These are phyloP conservation scores for Leptoclinus maculatus DNA, from an alignment of 2,797 vertebrate genomes.

Conservation along the genomic window DNA sequence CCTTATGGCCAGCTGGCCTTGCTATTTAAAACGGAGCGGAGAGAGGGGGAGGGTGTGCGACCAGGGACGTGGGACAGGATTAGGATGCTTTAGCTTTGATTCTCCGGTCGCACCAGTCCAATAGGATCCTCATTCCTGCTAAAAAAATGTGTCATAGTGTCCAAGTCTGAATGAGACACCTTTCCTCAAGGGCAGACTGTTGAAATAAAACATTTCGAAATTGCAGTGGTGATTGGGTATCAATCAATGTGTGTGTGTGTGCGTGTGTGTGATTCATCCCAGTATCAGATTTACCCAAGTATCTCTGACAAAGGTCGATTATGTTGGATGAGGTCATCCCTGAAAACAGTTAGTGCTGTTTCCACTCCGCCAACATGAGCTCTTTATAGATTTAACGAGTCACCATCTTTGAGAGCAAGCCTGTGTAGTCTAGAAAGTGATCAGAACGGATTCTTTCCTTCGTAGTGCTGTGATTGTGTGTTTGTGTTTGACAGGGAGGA, in stretches of 20 bases:
- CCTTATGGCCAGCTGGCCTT: conserved; percentile 82
- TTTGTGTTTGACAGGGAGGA: conserved; percentile 35
- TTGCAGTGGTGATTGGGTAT: conserved; percentile 36
- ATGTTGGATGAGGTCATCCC: conserved; percentile 55
- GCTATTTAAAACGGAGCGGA: conserved; percentile 84
- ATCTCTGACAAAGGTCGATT: conserved; percentile 49
- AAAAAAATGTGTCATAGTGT: not conserved
- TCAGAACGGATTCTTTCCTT: conserved; percentile 12
- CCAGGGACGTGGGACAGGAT: conserved; percentile 27
- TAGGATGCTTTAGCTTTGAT: conserved; percentile 26
- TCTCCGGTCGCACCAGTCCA: not conserved
- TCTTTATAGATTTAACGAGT: conserved; percentile 23
- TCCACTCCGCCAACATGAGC: conserved; percentile 36
- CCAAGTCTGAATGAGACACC: not conserved
- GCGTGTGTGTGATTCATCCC: conserved; percentile 19
- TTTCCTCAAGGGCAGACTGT: conserved; percentile 25
- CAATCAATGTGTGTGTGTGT: conserved; percentile 38
- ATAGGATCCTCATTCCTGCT: not conserved
- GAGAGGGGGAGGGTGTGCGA: conserved; percentile 26
- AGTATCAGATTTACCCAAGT: conserved; percentile 44
- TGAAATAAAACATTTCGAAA: not conserved
- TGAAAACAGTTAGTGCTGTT: not conserved
- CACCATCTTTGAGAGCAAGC: not conserved
- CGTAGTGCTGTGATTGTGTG: conserved; percentile 10
- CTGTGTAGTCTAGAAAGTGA: conserved; percentile 9